Percentiles rank a stretch among this genome's conserved stretches.
These are phyloP conservation scores for Bambusicola thoracicus DNA, from an alignment of 2,113 vertebrate genomes.

Conservation along the genomic window DNA sequence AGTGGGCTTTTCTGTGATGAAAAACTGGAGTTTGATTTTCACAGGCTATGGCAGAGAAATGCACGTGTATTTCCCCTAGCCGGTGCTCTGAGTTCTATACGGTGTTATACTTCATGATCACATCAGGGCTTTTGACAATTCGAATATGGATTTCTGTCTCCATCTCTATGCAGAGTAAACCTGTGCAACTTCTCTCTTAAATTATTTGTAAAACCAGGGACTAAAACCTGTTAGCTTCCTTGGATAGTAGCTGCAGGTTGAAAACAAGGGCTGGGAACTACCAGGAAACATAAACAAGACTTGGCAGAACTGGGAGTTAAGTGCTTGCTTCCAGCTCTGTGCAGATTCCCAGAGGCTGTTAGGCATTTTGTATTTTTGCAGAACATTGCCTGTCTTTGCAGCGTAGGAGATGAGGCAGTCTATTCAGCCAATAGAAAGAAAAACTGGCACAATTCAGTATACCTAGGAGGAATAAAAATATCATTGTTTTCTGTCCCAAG, in stretches of 20 bases:
- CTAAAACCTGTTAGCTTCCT: neutral
- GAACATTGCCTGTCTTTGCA: neutral
- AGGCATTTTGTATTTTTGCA: constrained; percentile 24
- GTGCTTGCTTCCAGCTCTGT: neutral
- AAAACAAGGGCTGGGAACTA: neutral
- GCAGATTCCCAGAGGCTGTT: neutral
- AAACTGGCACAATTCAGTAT: neutral
- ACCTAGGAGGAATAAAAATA: constrained; percentile 3
- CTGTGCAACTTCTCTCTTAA: neutral
- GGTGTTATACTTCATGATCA: neutral
- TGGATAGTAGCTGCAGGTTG: neutral
- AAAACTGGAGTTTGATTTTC: constrained; percentile 16
- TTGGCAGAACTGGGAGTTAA: neutral
- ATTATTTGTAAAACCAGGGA: neutral
- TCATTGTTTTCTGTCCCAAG: neutral
- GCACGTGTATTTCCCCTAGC: neutral
- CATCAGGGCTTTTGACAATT: neutral
- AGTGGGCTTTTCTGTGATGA: neutral
- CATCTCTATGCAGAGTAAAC: neutral
- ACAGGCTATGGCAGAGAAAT: neutral
- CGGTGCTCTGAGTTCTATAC: neutral
- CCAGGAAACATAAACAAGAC: neutral
- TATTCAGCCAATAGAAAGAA: neutral
- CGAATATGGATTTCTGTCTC: neutral
- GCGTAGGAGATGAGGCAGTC: neutral